Conservation (phyloP, 1,140 invertebrate genomes). For the Galleria mellonella region DNA sequence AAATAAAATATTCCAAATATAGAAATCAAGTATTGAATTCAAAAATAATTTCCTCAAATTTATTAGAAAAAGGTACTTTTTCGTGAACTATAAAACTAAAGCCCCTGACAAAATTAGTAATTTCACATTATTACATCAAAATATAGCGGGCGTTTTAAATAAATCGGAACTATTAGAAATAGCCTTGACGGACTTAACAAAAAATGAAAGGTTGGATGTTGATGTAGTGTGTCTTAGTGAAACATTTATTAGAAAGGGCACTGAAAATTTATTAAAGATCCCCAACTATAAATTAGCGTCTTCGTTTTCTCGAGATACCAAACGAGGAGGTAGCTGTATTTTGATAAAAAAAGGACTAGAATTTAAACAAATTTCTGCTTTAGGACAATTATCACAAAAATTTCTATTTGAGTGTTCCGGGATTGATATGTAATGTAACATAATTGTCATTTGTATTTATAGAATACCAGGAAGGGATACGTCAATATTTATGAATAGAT, state of each 20-base stretch:
- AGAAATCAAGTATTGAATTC: no score
- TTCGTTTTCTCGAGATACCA: slow-evolving; percentile 10
- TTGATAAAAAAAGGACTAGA: slow-evolving; percentile 6
- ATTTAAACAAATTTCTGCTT: not conserved
- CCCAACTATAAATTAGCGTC: slow-evolving; percentile 6
- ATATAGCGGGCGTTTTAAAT: slow-evolving; percentile 1
- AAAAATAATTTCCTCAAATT: no score
- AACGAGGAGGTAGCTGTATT: slow-evolving; percentile 11
- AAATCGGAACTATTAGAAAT: not conserved
- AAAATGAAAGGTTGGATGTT: not conserved
- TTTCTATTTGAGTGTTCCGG: slow-evolving; percentile 11
- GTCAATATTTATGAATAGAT: not conserved
- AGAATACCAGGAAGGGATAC: not conserved
- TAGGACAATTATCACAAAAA: not conserved
- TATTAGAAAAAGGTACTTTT: not conserved
- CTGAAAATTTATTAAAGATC: slow-evolving; percentile 6
- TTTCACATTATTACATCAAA: slow-evolving; percentile 1
- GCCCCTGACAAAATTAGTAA: not conserved
- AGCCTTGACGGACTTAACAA: not conserved
- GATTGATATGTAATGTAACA: not conserved
- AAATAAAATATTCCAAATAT: no score
- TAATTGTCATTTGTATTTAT: not conserved
- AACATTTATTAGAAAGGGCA: slow-evolving; percentile 11
- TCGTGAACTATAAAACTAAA: not conserved
- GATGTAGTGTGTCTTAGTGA: slow-evolving; percentile 12